Evolutionary conservation across 2,888 invertebrate species (phyloP).

Genomic region (Agrochola lychnidis): DNA sequence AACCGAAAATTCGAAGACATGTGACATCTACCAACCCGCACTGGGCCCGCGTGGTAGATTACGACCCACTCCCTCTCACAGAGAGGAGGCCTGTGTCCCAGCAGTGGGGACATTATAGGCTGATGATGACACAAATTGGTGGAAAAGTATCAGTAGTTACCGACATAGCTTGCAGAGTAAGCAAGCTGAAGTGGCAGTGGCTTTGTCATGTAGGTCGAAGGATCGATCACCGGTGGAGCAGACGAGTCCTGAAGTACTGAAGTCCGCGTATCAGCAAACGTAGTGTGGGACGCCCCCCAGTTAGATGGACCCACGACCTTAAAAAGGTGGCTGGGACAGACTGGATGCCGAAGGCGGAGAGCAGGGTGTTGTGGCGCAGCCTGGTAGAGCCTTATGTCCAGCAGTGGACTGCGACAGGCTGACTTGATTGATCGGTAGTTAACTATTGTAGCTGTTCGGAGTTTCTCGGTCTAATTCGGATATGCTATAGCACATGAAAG

Average conservation of each 20-base stretch:
- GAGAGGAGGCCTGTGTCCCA: too few species aligned
- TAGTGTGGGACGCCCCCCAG: not conserved
- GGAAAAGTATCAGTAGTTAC: not conserved
- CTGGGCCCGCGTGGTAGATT: too few species aligned
- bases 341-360: too few species aligned
- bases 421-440: not conserved
- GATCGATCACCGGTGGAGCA: not conserved
- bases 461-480: not conserved
- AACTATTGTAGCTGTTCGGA: not conserved
- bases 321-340: too few species aligned
- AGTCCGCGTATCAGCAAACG: not conserved
- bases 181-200: not conserved
- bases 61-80: too few species aligned
- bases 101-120: too few species aligned
- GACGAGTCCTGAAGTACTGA: not conserved
- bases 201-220: not conserved
- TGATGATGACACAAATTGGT: not conserved
- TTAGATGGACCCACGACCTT: not conserved
- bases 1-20: too few species aligned
- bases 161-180: not conserved
- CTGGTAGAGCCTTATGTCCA: too few species aligned
- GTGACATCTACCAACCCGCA: too few species aligned
- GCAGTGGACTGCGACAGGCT: too few species aligned
- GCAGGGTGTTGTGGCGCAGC: too few species aligned
- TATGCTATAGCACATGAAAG: not conserved